phyloP scores from a whole-genome alignment of 2,113 vertebrate species.

The Mastomys natalensis region DNA sequence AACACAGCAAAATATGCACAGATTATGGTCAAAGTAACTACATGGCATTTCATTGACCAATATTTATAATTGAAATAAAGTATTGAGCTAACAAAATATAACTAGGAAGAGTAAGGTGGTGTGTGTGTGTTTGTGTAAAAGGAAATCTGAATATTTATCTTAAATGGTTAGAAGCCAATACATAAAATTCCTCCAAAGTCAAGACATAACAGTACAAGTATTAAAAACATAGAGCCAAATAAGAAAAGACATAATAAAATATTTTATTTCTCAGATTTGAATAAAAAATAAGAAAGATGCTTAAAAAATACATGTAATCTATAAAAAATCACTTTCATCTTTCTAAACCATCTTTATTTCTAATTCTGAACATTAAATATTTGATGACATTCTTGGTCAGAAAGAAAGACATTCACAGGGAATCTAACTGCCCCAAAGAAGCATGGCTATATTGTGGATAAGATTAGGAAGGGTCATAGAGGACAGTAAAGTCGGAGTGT shows the following conservation, averaged over 20 bases:
- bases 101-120: neutral
- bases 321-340: neutral
- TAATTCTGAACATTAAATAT: neutral
- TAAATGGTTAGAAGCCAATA: neutral
- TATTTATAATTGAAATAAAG: neutral
- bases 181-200: neutral
- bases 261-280: neutral
- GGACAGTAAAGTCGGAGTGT: neutral
- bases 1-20: neutral
- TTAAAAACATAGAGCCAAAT: constrained; percentile 5
- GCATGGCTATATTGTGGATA: neutral
- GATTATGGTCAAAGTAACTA: neutral
- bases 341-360: neutral
- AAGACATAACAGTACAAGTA: neutral
- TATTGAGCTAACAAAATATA: neutral
- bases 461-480: neutral
- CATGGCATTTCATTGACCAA: neutral
- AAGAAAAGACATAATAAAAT: neutral
- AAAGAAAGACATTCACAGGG: neutral
- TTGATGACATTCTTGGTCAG: neutral
- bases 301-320: neutral
- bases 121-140: neutral
- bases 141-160: constrained; percentile 13
- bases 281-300: neutral
- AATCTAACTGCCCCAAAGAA: neutral